A percentile compares a stretch with the other conserved stretches of the same genome.
These are phyloP conservation scores for Opisthocomus hoazin DNA, from an alignment of 2,113 vertebrate species.

Conservation along the genomic window DNA sequence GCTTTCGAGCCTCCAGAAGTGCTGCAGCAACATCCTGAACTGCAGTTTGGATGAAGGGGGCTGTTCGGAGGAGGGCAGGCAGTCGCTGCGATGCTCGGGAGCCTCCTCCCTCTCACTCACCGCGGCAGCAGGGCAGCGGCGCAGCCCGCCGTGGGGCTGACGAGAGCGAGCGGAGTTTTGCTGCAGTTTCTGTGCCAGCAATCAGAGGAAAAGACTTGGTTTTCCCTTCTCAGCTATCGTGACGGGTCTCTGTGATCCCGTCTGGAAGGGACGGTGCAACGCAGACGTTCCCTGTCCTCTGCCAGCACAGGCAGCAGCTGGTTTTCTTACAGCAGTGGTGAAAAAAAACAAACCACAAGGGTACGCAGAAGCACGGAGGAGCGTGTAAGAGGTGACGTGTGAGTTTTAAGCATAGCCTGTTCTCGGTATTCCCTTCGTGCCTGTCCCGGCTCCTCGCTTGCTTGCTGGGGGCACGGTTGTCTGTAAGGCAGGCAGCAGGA, in stretches of 20 bases:
- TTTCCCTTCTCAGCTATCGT: not conserved
- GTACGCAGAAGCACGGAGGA: not conserved
- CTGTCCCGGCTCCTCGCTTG: not conserved
- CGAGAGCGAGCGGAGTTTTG: not conserved
- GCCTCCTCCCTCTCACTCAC: not conserved
- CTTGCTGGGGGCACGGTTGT: not conserved
- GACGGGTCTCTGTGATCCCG: no score
- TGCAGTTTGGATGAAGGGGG: not conserved
- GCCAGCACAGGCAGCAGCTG: not conserved
- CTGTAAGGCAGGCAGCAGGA: fast-evolving
- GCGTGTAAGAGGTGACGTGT: not conserved
- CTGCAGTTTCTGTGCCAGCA: not conserved
- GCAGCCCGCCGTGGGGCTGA: not conserved
- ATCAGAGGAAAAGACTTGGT: not conserved
- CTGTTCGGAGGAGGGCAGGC: not conserved
- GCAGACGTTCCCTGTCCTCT: not conserved
- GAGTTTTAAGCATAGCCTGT: not conserved
- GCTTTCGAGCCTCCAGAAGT: not conserved
- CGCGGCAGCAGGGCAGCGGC: fast-evolving
- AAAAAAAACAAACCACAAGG: not conserved
- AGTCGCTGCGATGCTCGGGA: fast-evolving
- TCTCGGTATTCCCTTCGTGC: not conserved
- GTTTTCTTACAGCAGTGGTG: not conserved
- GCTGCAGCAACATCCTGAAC: not conserved
- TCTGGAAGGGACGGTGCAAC: not conserved